phyloP scores from a whole-genome alignment of 1,140 invertebrate genomes.

The Leptinotarsa lineolata region DNA sequence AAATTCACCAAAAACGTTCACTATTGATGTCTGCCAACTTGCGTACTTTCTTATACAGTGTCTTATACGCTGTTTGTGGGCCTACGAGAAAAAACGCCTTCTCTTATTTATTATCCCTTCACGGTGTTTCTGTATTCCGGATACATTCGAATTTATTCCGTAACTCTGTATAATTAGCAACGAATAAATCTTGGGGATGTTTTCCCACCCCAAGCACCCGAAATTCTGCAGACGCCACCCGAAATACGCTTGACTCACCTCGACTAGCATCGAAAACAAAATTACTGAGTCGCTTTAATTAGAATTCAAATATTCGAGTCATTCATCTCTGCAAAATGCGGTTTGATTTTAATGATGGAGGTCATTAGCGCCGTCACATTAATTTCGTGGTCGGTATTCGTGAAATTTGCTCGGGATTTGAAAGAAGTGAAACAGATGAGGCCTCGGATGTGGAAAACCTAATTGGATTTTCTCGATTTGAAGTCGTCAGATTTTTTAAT shows the following conservation, averaged over 20 bases:
- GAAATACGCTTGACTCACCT: neutral
- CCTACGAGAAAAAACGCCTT: no score
- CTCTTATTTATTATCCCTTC: neutral
- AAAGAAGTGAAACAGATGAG: slow-evolving; percentile 6
- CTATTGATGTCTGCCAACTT: no score
- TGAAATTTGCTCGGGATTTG: neutral
- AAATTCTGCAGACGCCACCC: slow-evolving; percentile 5
- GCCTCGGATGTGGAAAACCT: neutral
- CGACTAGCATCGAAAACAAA: slow-evolving; percentile 12
- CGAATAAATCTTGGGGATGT: neutral
- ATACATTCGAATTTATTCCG: neutral
- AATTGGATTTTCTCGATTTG: slow-evolving; percentile 8
- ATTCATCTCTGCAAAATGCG: slow-evolving; percentile 22
- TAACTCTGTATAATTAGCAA: neutral
- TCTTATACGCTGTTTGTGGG: no score
- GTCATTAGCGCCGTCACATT: slow-evolving; percentile 16
- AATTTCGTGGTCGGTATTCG: slow-evolving; percentile 5
- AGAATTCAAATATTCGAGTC: slow-evolving; percentile 19
- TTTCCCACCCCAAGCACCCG: neutral
- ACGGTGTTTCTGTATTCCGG: neutral
- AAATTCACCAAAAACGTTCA: no score
- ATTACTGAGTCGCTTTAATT: slow-evolving; percentile 22
- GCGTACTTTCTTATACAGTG: no score
- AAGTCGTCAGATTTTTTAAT: neutral
- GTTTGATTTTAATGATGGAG: slow-evolving; percentile 22